phyloP scores from a whole-genome alignment of 2,888 invertebrate species.

The Pinctada fucata region DNA sequence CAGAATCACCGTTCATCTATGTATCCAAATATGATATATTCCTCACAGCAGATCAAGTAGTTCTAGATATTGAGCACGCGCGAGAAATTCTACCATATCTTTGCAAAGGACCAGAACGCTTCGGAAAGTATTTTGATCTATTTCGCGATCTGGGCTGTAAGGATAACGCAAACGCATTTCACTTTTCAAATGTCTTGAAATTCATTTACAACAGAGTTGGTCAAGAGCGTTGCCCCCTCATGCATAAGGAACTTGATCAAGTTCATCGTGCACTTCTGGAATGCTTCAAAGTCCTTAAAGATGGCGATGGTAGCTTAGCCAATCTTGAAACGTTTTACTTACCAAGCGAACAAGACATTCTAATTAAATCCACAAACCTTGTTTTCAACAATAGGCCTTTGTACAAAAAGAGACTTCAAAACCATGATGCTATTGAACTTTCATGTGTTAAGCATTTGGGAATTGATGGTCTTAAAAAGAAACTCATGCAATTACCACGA shows the following conservation, averaged over 20 bases:
- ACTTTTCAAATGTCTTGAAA: slow-evolving; percentile 19
- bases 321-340: slow-evolving; percentile 9
- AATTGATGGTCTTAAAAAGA: too few species aligned
- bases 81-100: slow-evolving; percentile 25
- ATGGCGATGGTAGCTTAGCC: background rate
- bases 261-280: slow-evolving; percentile 11
- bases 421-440: background rate
- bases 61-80: background rate
- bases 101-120: slow-evolving; percentile 10
- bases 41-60: slow-evolving; percentile 17
- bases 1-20: slow-evolving; percentile 22
- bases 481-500: slow-evolving; percentile 7
- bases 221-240: background rate
- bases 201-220: background rate
- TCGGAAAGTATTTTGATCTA: slow-evolving; percentile 19
- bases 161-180: slow-evolving; percentile 15
- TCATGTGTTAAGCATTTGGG: too few species aligned
- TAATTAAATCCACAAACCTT: slow-evolving; percentile 9
- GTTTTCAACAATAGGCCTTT: slow-evolving; percentile 3
- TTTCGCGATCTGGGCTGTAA: slow-evolving; percentile 23
- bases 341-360: slow-evolving; percentile 2
- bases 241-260: background rate
- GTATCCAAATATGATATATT: background rate
- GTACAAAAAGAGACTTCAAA: slow-evolving; percentile 2
- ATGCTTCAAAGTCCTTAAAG: background rate